Evolutionary conservation across 2,888 invertebrate genomes (phyloP).

Genomic region (Idaea aversata): DNA sequence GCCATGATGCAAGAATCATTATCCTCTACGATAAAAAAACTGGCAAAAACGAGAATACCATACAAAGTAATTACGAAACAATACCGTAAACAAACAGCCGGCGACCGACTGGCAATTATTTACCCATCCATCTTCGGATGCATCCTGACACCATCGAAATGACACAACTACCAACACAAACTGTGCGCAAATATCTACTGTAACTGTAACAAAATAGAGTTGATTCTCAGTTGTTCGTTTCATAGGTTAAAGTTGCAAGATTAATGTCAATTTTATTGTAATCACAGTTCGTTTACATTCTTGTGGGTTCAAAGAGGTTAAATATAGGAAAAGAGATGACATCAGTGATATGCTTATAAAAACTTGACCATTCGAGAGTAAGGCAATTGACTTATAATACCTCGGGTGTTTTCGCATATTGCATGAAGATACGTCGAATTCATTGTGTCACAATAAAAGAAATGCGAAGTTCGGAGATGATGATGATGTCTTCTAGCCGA

Average conservation of each 20-base stretch:
- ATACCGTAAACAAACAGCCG: constrained; percentile 16
- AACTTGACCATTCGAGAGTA: too few species aligned
- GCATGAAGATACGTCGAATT: too few species aligned
- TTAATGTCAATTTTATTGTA: constrained; percentile 28
- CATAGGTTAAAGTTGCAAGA: constrained; percentile 20
- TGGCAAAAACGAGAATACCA: constrained; percentile 23
- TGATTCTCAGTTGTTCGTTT: neutral
- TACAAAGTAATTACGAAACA: constrained; percentile 25
- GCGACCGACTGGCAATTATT: constrained; percentile 23
- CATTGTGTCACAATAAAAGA: too few species aligned
- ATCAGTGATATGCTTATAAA: neutral
- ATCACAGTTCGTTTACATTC: constrained; percentile 18
- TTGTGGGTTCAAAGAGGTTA: constrained; percentile 15
- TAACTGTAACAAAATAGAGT: neutral
- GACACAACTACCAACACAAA: neutral
- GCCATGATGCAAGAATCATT: neutral
- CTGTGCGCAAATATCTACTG: neutral
- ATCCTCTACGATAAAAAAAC: neutral
- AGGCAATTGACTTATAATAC: too few species aligned
- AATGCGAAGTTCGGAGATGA: too few species aligned
- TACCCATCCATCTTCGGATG: constrained; percentile 24
- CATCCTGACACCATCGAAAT: constrained; percentile 5
- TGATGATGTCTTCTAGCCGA: too few species aligned
- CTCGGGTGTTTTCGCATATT: too few species aligned
- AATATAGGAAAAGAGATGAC: neutral